Base-by-base conservation (phyloP, 2,113 vertebrate genomes). In the Pyrgilauda ruficollis region DNA sequence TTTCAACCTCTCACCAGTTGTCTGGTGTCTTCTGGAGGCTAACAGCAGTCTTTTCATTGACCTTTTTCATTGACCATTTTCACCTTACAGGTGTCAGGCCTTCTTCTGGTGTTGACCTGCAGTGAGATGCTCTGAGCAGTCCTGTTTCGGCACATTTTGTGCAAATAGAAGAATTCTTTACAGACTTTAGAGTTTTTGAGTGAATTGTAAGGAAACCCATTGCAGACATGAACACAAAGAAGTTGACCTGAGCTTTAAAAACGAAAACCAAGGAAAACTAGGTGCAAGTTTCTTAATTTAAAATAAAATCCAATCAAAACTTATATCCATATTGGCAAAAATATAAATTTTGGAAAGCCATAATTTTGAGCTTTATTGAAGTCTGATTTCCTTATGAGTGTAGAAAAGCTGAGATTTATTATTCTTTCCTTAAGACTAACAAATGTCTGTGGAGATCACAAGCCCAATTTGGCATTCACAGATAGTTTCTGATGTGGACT, bases 381-480 rank as follows among this genome's bases (percentile, higher is more conserved):
- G 86, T n/a, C 85, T 87, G 39, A 91, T 80, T 95, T 95, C 74
- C 67, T 94, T 64, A 44, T 72, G 56, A 69, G 63, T 50, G 85
- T 72, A 94, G 78, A 89, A 95, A 92, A 93, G 72, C 59, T 76
- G 86, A 94, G 92, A 94, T 94, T 92, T 96, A 96, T 95, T 94
- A 37, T 95, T 83, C 75, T 97, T 96, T 67, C 93, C 83, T 70
- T 58, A 87, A 97, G 67, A 91, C 91, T 84, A 95, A 95, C 84
- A 95, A 94, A 87, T 76, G 77, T 94, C 74, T 49, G 37, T 89
- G 83, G 75, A 93, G 87, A 94, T 95, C 91, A 93, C 88, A 94
- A 92, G 90, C 56, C 76, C 50, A 59, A 26, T 79, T 94, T 95
- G 96, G 95, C 93, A 90, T 87, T 77, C 93, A 77, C 91, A 92